Conservation (phyloP, 37 sponge, comb jelly and placozoan species). For the Beroe ovata region DNA sequence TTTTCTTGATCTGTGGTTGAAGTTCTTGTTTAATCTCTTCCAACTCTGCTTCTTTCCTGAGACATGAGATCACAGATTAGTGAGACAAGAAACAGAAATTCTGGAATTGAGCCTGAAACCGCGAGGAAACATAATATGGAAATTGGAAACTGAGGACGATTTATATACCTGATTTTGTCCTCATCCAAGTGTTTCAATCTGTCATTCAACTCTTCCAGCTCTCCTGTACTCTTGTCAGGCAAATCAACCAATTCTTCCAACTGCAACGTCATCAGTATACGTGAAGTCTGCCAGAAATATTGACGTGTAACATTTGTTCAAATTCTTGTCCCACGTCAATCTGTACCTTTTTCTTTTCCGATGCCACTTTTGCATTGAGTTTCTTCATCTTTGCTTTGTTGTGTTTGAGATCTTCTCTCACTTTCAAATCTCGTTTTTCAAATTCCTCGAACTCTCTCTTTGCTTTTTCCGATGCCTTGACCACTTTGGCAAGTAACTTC, state of each 20-base stretch:
- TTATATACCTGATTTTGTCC: slow-evolving; percentile 67
- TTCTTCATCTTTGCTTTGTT: slow-evolving; percentile 77
- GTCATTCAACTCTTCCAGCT: slow-evolving; percentile 74
- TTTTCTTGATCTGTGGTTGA: slow-evolving; percentile 50
- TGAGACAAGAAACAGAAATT: too few species aligned
- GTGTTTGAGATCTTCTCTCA: slow-evolving; percentile 82
- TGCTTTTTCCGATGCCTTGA: slow-evolving; percentile 16
- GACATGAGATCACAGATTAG: too few species aligned
- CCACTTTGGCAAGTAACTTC: slow-evolving; percentile 14
- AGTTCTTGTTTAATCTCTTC: slow-evolving; percentile 30
- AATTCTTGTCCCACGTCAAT: neutral
- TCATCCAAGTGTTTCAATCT: slow-evolving; percentile 74
- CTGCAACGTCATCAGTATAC: too few species aligned
- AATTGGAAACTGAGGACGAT: neutral
- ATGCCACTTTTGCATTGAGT: slow-evolving; percentile 66
- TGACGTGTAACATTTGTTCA: too few species aligned
- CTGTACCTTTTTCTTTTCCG: slow-evolving; percentile 79
- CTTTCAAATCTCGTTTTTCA: slow-evolving; percentile 67
- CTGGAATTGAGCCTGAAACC: too few species aligned
- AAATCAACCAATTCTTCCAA: slow-evolving; percentile 73
- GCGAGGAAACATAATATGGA: neutral
- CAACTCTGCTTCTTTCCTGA: slow-evolving; percentile 15
- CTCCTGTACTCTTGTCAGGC: slow-evolving; percentile 75
- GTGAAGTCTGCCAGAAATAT: too few species aligned
- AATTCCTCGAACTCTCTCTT: slow-evolving; percentile 46